phyloP scores from a whole-genome alignment of 2,797 vertebrate genomes.

The Margarornis squamiger region DNA sequence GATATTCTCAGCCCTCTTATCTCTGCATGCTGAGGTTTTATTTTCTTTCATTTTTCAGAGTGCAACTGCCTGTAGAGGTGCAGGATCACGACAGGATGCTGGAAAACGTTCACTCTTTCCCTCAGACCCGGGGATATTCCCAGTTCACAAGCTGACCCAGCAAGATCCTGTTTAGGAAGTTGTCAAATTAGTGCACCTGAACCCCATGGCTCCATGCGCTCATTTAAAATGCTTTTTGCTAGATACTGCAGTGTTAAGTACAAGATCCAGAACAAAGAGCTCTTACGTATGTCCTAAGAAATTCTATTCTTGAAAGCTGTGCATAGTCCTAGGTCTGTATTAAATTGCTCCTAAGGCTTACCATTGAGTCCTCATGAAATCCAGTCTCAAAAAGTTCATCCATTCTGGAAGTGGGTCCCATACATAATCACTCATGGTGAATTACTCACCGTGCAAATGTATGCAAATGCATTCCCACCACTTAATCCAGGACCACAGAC shows the following conservation, averaged over 20 bases:
- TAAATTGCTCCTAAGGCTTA: background rate
- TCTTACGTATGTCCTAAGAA: background rate
- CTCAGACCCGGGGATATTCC: background rate
- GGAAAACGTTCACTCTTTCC: background rate
- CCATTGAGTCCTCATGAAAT: constrained; percentile 4
- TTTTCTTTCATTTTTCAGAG: constrained; percentile 49
- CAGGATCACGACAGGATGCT: background rate
- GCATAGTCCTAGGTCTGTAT: background rate
- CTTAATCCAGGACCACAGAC: constrained; percentile 12
- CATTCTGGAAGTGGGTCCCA: background rate
- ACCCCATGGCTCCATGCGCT: background rate
- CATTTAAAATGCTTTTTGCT: constrained; percentile 31
- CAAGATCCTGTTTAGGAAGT: constrained; percentile 32
- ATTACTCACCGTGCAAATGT: background rate
- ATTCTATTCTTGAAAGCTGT: background rate
- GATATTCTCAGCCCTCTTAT: constrained; percentile 18
- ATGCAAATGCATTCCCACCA: constrained; percentile 50
- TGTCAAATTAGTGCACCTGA: constrained; percentile 12
- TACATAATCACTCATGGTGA: background rate
- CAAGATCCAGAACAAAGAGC: constrained; percentile 4
- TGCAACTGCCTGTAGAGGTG: background rate
- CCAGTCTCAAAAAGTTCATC: background rate
- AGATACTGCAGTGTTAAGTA: background rate
- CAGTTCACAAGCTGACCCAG: background rate
- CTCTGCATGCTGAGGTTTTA: constrained; percentile 19